phyloP scores from a whole-genome alignment of 2,888 invertebrate genomes.

The Cynaeus angustus region DNA sequence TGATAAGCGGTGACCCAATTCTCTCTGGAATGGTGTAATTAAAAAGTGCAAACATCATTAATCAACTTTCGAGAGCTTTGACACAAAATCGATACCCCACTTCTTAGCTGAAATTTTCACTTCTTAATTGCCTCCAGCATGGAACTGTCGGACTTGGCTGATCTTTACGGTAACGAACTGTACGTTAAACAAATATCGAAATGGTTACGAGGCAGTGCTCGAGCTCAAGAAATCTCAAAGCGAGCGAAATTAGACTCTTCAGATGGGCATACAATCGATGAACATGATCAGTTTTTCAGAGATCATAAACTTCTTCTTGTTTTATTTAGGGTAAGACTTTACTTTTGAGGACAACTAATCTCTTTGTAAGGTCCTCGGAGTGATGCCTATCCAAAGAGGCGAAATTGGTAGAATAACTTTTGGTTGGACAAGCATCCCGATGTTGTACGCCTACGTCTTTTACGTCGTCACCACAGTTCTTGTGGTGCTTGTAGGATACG shows the following conservation, averaged over 20 bases:
- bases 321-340: conserved; percentile 71
- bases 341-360: too few species aligned
- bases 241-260: conserved; percentile 74
- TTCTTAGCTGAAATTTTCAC: not conserved
- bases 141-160: conserved; percentile 51
- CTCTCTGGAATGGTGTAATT: too few species aligned
- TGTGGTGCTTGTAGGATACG: conserved; percentile 77
- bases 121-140: conserved; percentile 16
- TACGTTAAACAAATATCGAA: conserved; percentile 52
- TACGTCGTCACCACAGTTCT: conserved; percentile 76
- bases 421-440: conserved; percentile 77
- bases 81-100: too few species aligned
- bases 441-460: conserved; percentile 79
- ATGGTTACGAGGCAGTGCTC: conserved; percentile 59
- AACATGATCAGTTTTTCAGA: conserved; percentile 79
- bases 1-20: too few species aligned
- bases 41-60: too few species aligned
- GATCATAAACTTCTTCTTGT: conserved; percentile 79
- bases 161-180: conserved; percentile 56
- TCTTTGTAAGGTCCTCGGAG: conserved; percentile 73
- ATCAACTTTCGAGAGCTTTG: too few species aligned
- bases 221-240: conserved; percentile 62
- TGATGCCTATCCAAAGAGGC: conserved; percentile 76
- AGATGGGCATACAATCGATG: conserved; percentile 76
- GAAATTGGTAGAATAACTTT: conserved; percentile 75